Base-by-base conservation (phyloP, 2,797 vertebrate species). In the Lophius americanus region DNA sequence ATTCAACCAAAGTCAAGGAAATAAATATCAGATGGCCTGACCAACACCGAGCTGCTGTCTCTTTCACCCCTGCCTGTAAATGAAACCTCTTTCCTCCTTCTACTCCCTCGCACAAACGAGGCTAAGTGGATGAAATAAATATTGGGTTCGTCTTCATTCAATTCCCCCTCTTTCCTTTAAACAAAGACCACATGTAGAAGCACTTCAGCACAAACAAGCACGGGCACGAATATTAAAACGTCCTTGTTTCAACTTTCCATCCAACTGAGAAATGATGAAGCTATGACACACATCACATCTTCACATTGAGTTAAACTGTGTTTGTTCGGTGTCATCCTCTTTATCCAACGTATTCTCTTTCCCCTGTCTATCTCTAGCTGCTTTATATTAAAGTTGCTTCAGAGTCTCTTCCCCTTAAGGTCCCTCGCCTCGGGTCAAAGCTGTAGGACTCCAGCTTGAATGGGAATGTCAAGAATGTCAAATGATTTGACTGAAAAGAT, bases 171-270 rank as follows among this genome's bases (percentile, higher is more conserved):
- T 37, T 75, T 23, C 8, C 2, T 44, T 72, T 71, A 55, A 78
- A 78, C 58, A 75, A 55, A 81, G 49, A 48, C 43, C 74, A 65
- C 65, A 47, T 77, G 70, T 61, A 77, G 57, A 75, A 79, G 82
- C 7, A 2, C 49, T 59, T 79, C 47, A 59, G 44, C 12, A 14
- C 38, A 68, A 32, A 76, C 47, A 49, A 68, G 46, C 37, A 7
- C n/a, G 55, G 37, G 57, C 47, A 46, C 33, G 33, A 47, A 46
- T 32, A 37, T 13, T 12, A 43, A 60, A 70, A 53, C 12, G 44
- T 53, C 12, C 5, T 48, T 38, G 36, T 35, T 51, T 65, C 8
- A 74, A 59, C 60, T 66, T 64, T 43, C 41, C 32, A 36, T 56
- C 23, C 23, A 23, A 23, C 1, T 10, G 7, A 63, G 51, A 48